Conservation (phyloP, 2,888 invertebrate species). For the Tigriopus californicus region DNA sequence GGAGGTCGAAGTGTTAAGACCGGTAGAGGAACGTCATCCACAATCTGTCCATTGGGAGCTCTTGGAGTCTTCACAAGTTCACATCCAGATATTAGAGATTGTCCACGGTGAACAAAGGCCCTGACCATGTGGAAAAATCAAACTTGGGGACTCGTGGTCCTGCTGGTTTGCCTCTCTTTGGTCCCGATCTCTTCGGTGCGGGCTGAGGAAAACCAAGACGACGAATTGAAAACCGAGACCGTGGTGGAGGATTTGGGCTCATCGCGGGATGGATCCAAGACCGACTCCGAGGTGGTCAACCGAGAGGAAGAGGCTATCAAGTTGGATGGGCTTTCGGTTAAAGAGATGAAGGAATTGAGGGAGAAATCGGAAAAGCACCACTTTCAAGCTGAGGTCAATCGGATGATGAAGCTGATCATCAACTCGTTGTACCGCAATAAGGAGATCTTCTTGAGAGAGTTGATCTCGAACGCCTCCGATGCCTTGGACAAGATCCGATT, state of each 20-base stretch:
- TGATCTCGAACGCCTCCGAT: conserved; percentile 98
- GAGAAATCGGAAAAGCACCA: conserved; percentile 69
- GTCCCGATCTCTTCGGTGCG: not conserved
- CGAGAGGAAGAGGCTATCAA: conserved; percentile 93
- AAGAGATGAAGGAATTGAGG: conserved; percentile 68
- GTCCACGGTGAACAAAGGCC: too few species aligned
- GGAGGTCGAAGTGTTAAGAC: too few species aligned
- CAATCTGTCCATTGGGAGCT: too few species aligned
- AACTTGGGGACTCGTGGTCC: too few species aligned
- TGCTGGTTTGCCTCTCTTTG: not conserved
- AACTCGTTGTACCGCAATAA: conserved; percentile 97
- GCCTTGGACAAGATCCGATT: conserved; percentile 94
- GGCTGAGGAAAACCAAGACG: not conserved
- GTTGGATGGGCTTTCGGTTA: conserved; percentile 79
- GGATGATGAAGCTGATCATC: conserved; percentile 99
- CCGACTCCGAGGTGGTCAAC: conserved; percentile 33
- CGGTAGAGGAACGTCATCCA: too few species aligned
- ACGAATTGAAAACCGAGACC: conserved; percentile 7
- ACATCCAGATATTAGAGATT: too few species aligned
- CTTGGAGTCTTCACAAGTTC: too few species aligned
- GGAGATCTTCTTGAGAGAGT: conserved; percentile 92
- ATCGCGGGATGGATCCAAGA: conserved; percentile 29
- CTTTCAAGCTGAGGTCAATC: conserved; percentile 81
- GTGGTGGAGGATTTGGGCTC: conserved; percentile 30
- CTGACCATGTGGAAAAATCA: too few species aligned